Evolutionary conservation across 2,113 vertebrate genomes (phyloP), one percentile per base, ranked within the genome.

Genomic region (Hirundichthys speculiger): DNA sequence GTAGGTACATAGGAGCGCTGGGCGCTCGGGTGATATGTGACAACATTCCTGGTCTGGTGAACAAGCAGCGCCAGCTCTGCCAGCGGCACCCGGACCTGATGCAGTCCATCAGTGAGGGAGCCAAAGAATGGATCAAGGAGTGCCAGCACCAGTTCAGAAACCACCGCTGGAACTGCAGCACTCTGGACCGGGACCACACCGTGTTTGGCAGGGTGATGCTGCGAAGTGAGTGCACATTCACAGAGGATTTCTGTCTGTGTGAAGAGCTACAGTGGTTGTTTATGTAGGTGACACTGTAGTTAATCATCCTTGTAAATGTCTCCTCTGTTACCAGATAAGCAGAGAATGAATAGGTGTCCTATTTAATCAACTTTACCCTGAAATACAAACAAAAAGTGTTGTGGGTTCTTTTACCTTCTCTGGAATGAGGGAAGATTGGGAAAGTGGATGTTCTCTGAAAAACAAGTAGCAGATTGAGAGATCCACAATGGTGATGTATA

Each of bases 141-240:
- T 99, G 98, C 76, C 98, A 99, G 89, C 95, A 99, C 88, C 98
- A 99, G 85, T 99, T 99, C 89, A 93, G 94, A 73, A 93, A 98
- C 86, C 96, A 99, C 86, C 95, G 98, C 85, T 99, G 98, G 98
- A 99, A 99, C 92, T 99, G 98, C 91, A 99, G 96, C 93, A 98
- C 96, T 0, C 82, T 98, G 90, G 96, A 98, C 85, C 92, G 97
- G n/a, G 97, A 99, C 89, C 96, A 98, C 93, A 97, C 95, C 0
- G 96, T 99, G 85, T 99, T 99, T 16, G 98, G 97, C 68, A 91
- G 96, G 16, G 96, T 97, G 89, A 99, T 98, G 95, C 94, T 96
- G 66, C 82, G 95, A 93, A 98, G 98, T 99, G 92, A 90, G 97
- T 88, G 59, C 63, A 25, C 65, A 39, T 64, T 50, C 34, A 54